phyloP scores from a whole-genome alignment of 2,797 vertebrate species.

The Chromobotia macracanthus region DNA sequence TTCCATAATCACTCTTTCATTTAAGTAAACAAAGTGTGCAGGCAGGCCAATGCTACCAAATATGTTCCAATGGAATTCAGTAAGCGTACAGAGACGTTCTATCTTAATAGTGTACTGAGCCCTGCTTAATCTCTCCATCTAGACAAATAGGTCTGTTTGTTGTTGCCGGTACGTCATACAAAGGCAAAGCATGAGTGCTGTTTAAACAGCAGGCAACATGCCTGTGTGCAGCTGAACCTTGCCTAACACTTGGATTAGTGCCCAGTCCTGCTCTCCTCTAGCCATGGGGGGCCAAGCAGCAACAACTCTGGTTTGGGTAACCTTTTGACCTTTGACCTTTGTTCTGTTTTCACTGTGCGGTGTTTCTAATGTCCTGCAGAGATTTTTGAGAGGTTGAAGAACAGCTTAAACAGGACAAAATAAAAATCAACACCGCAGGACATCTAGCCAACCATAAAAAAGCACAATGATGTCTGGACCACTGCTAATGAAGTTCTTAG shows the following conservation, averaged over 20 bases:
- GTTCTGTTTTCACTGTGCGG: slow-evolving; percentile 2
- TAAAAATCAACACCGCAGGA: slow-evolving; percentile 8
- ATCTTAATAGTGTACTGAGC: not conserved
- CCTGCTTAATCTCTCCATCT: not conserved
- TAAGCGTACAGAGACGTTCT: not conserved
- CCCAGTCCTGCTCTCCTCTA: not conserved
- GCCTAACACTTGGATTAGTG: slow-evolving; percentile 44
- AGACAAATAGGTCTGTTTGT: not conserved
- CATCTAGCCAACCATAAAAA: slow-evolving; percentile 1
- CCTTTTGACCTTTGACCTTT: slow-evolving; percentile 22
- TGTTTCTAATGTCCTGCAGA: slow-evolving; percentile 8
- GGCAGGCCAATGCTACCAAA: not conserved
- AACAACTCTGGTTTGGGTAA: slow-evolving; percentile 8
- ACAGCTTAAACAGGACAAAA: slow-evolving; percentile 15
- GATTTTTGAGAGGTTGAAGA: slow-evolving; percentile 10
- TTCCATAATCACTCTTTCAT: not conserved
- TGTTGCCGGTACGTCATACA: not conserved
- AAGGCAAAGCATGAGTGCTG: not conserved
- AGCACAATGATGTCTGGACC: not conserved
- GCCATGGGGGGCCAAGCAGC: slow-evolving; percentile 12
- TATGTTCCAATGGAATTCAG: not conserved
- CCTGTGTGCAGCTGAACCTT: slow-evolving; percentile 25
- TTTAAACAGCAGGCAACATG: slow-evolving; percentile 23
- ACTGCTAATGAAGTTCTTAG: not conserved
- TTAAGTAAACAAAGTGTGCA: not conserved